These are phyloP conservation scores for Tachyglossus aculeatus DNA, from an alignment of 2,797 vertebrate genomes.

Conservation along the genomic window DNA sequence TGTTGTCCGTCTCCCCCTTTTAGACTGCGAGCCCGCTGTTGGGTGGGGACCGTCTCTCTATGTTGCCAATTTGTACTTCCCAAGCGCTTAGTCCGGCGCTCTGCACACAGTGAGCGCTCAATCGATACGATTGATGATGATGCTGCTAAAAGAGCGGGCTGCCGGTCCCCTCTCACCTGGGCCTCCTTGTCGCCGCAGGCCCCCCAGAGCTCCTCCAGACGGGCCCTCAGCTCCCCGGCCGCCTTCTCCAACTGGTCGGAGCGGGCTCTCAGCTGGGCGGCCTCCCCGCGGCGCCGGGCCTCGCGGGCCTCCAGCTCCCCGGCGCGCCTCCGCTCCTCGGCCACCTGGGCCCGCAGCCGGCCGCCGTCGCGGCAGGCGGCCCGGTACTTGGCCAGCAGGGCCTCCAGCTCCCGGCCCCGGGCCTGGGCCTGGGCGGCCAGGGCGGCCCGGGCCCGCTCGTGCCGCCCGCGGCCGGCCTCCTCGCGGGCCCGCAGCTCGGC, in stretches of 20 bases:
- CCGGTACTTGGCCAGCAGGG: conserved; percentile 53
- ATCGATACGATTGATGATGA: too few relatives aligned
- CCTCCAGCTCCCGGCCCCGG: conserved; percentile 52
- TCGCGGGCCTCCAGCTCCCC: neutral
- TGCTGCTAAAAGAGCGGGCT: too few relatives aligned
- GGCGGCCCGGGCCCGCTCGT: conserved; percentile 44
- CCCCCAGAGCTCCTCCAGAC: conserved; percentile 72
- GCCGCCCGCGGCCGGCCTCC: conserved; percentile 49
- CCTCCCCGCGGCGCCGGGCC: conserved; percentile 21
- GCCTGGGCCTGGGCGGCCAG: conserved; percentile 56
- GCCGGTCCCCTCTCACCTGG: conserved; percentile 70
- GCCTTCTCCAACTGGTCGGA: conserved; percentile 24
- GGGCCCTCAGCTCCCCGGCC: conserved; percentile 56
- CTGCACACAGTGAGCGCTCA: too few relatives aligned
- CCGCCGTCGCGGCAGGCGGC: conserved; percentile 25
- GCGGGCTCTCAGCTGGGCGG: conserved; percentile 41
- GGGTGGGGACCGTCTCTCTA: too few relatives aligned
- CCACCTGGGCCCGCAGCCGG: neutral
- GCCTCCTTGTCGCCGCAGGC: conserved; percentile 69
- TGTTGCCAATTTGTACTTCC: too few relatives aligned
- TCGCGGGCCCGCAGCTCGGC: conserved; percentile 41
- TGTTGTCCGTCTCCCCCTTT: too few relatives aligned
- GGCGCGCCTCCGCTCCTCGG: conserved; percentile 11
- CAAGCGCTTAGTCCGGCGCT: too few relatives aligned
- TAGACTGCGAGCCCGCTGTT: too few relatives aligned